Percentiles rank a stretch among this genome's conserved stretches.
Conservation (phyloP, 2,797 vertebrate species). For the Gobionotothen gibberifrons region DNA sequence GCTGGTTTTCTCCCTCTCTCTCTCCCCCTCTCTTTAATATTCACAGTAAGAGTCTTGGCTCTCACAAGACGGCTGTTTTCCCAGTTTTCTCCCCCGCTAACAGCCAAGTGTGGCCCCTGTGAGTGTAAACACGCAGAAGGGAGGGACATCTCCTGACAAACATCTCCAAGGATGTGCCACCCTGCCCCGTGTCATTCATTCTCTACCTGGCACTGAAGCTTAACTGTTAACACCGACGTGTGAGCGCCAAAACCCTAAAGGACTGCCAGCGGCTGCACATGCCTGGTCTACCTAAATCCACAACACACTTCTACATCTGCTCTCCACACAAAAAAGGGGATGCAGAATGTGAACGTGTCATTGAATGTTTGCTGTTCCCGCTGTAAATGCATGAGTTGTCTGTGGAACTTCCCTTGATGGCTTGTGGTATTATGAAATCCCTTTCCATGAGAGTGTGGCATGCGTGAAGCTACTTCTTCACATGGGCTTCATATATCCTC, state of each 20-base stretch:
- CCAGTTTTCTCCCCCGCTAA: constrained; percentile 73
- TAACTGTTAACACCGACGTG: constrained; percentile 78
- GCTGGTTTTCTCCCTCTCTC: constrained; percentile 58
- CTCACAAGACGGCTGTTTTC: constrained; percentile 81
- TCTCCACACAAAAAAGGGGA: constrained; percentile 32
- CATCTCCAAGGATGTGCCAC: constrained; percentile 82
- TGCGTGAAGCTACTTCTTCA: neutral
- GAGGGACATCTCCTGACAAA: constrained; percentile 83
- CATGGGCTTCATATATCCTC: neutral
- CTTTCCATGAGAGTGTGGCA: neutral
- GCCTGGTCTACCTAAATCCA: constrained; percentile 51
- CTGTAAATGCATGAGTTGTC: constrained; percentile 31
- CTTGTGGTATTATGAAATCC: constrained; percentile 12
- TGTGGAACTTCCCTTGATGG: constrained; percentile 13
- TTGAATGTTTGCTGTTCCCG: constrained; percentile 28
- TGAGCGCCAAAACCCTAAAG: constrained; percentile 59
- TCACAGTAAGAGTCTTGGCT: constrained; percentile 86
- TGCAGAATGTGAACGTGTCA: constrained; percentile 12
- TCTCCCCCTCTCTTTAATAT: constrained; percentile 86
- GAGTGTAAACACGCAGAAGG: constrained; percentile 83
- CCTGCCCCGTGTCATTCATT: constrained; percentile 76
- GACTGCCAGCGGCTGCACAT: constrained; percentile 66
- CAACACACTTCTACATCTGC: constrained; percentile 62
- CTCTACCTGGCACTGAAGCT: constrained; percentile 75
- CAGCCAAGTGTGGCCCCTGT: constrained; percentile 83